Base-by-base conservation (phyloP, 2,113 vertebrate species). In the Triplophysa siluroides region DNA sequence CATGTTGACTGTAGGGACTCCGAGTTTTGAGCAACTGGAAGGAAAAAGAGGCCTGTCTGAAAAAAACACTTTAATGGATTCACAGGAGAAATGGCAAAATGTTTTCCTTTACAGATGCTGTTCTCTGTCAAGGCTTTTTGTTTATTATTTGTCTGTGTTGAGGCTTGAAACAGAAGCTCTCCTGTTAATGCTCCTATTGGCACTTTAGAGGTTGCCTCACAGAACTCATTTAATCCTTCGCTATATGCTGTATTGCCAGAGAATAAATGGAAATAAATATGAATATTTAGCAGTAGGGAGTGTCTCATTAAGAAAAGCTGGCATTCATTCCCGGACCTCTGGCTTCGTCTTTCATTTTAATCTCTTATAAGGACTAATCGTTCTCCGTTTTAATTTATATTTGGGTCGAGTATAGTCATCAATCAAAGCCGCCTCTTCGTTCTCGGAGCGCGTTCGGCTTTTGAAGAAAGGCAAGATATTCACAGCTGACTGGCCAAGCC, bases 341-440 rank as follows among this genome's bases (percentile, higher is more conserved):
- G 18, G 74, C 68, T 61, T 76, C 7, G 14, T 29, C 60, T 76
- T 76, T 76, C 38, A 50, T 62, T 74, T 16, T 50, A 63, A 77
- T 65, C 24, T 29, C 63, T 69, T 80, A 76, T 64, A 84, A 84
- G 65, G 56, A 45, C 83, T 60, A 81, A 81, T 81, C 65, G 69
- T 78, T 81, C 65, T 81, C 19, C 45, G 75, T 77, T 71, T 81
- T 81, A 84, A 81, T 84, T 81, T 64, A 70, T 47, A 84, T 81
- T 78, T 84, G 62, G 50, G 50, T n/a, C n/a, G 70, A 84, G 76
- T 56, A 29, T n/a, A 78, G 79, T 81, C 76, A 81, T 84, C 83
- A 81, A 64, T 84, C 76, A 84, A 58, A 79, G 79, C 70, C 63
- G 58, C 70, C 16, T 75, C 38, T 63, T 70, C 33, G 6, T 63